A percentile compares a stretch with the other conserved stretches of the same genome.
These are phyloP conservation scores for Neolamprologus cancellatus DNA, from an alignment of 2,113 vertebrate genomes.

Conservation along the genomic window DNA sequence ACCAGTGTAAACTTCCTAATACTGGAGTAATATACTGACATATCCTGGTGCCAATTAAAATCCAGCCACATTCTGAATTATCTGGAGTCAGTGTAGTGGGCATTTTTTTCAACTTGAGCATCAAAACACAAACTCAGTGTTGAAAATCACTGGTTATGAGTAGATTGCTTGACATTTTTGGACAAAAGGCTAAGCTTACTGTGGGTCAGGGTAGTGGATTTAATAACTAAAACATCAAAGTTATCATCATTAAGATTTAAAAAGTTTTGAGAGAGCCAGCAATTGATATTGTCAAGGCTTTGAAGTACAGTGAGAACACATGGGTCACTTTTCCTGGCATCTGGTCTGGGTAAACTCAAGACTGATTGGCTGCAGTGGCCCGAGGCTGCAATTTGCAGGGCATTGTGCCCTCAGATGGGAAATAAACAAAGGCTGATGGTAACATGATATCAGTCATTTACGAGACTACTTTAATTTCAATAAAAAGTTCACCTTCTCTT, in stretches of 20 bases:
- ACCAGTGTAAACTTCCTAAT: neutral
- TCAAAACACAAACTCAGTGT: neutral
- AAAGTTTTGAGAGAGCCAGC: neutral
- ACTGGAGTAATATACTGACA: neutral
- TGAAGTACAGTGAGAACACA: neutral
- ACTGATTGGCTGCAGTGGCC: neutral
- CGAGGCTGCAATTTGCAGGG: neutral
- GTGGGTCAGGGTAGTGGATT: neutral
- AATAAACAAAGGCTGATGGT: neutral
- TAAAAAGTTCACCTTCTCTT: neutral
- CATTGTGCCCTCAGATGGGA: conserved; percentile 8
- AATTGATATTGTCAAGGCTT: neutral
- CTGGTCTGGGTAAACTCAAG: neutral
- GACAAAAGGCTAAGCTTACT: neutral
- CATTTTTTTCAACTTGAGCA: neutral
- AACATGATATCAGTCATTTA: neutral
- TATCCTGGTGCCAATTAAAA: neutral
- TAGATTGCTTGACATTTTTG: neutral
- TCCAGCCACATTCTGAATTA: neutral
- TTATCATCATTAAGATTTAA: neutral
- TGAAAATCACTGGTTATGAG: neutral
- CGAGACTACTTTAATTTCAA: neutral
- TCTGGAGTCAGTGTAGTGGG: neutral
- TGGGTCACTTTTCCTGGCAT: neutral
- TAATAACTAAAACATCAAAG: neutral